These are phyloP conservation scores for Cynodonichthys magdalenae DNA, from an alignment of 2,797 vertebrate species.

Conservation along the genomic window DNA sequence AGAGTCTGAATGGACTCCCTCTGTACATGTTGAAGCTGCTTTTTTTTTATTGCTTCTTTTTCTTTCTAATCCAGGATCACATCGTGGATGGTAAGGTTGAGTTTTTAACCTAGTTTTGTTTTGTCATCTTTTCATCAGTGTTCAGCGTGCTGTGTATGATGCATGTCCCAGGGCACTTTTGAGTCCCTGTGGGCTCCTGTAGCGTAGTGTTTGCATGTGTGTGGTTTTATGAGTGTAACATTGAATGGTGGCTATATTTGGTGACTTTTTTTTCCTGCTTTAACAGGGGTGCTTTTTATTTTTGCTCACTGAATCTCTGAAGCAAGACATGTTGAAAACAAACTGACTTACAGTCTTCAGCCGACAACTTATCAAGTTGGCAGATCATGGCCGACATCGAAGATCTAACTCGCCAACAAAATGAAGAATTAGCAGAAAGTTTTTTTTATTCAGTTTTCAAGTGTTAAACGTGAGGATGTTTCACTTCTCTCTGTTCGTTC, in stretches of 20 bases:
- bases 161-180: slow-evolving; percentile 6
- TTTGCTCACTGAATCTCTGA: slow-evolving; percentile 11
- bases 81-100: slow-evolving; percentile 38
- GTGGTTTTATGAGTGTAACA: slow-evolving; percentile 22
- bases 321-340: slow-evolving; percentile 6
- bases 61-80: slow-evolving; percentile 11
- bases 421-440: too few relatives aligned
- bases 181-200: slow-evolving; percentile 19
- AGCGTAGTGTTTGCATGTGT: slow-evolving; percentile 24
- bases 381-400: too few relatives aligned
- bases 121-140: slow-evolving; percentile 30
- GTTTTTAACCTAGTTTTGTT: slow-evolving; percentile 32
- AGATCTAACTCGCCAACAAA: too few relatives aligned
- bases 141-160: slow-evolving; percentile 38
- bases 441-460: neutral
- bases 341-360: neutral
- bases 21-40: slow-evolving; percentile 3
- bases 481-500: neutral
- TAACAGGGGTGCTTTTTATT: slow-evolving; percentile 12
- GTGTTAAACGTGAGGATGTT: neutral
- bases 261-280: slow-evolving; percentile 13
- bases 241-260: slow-evolving; percentile 56
- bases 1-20: slow-evolving; percentile 3
- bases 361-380: neutral
- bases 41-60: slow-evolving; percentile 1